Evolutionary conservation across 2,888 invertebrate genomes (phyloP).

Genomic region (Xylophagus ater): DNA sequence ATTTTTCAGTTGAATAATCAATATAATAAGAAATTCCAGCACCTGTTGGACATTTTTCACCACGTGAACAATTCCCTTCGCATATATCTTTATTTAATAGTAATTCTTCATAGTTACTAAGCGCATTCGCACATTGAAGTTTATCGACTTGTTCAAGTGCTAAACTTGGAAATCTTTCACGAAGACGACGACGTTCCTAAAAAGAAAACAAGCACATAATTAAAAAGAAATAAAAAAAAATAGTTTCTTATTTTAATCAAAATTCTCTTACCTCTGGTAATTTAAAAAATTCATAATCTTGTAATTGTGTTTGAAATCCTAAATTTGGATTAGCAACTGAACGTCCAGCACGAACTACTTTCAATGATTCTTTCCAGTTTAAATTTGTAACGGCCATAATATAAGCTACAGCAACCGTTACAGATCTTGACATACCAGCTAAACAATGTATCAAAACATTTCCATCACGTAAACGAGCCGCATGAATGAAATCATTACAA

Average conservation of each 20-base stretch:
- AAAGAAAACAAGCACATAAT: slow-evolving; percentile 17
- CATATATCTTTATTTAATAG: slow-evolving; percentile 69
- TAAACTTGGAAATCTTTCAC: slow-evolving; percentile 73
- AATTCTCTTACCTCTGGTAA: slow-evolving; percentile 54
- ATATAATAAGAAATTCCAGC: slow-evolving; percentile 26
- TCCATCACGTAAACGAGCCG: slow-evolving; percentile 78
- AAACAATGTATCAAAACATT: slow-evolving; percentile 90
- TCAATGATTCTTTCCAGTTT: slow-evolving; percentile 84
- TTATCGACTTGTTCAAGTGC: slow-evolving; percentile 62
- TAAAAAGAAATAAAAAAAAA: slow-evolving; percentile 20
- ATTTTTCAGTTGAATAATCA: slow-evolving; percentile 22
- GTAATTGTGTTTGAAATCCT: slow-evolving; percentile 88
- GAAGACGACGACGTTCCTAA: slow-evolving; percentile 71
- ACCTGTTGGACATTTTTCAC: slow-evolving; percentile 77
- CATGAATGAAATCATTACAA: slow-evolving; percentile 95
- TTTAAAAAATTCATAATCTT: slow-evolving; percentile 75
- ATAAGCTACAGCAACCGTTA: slow-evolving; percentile 91
- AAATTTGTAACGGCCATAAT: slow-evolving; percentile 88
- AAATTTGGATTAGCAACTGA: slow-evolving; percentile 92
- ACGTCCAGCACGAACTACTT: slow-evolving; percentile 84
- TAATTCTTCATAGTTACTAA: slow-evolving; percentile 75
- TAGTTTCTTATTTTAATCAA: not conserved
- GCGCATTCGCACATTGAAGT: slow-evolving; percentile 62
- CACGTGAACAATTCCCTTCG: slow-evolving; percentile 76
- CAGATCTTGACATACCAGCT: slow-evolving; percentile 94